phyloP scores from a whole-genome alignment of 2,888 invertebrate species.

The Arge pagana region DNA sequence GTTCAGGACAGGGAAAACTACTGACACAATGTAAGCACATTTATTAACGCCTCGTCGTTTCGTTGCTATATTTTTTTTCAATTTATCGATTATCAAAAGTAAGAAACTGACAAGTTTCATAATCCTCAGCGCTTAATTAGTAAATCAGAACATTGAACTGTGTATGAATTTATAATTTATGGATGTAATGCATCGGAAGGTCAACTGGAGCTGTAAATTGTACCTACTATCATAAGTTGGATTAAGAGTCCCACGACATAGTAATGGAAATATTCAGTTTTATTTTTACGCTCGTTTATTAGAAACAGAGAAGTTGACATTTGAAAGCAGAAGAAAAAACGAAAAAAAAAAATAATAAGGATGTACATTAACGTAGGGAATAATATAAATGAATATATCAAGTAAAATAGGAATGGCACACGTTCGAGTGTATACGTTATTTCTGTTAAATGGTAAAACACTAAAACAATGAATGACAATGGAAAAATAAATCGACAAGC shows the following conservation, averaged over 20 bases:
- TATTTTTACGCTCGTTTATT: conserved; percentile 53
- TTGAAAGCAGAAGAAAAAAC: conserved; percentile 38
- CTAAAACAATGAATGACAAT: neutral
- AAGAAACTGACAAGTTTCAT: too few species aligned
- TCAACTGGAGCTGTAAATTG: conserved; percentile 49
- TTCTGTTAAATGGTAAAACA: too few species aligned
- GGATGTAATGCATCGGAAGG: conserved; percentile 23
- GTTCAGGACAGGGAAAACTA: too few species aligned
- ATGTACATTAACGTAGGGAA: conserved; percentile 55
- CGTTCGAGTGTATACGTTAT: conserved; percentile 41
- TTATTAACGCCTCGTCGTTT: conserved; percentile 33
- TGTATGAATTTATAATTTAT: conserved; percentile 43
- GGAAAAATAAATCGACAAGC: neutral
- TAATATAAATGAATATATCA: conserved; percentile 54
- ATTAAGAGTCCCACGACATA: conserved; percentile 35
- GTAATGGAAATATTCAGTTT: conserved; percentile 49
- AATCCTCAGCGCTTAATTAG: conserved; percentile 33
- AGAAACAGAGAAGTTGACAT: conserved; percentile 40
- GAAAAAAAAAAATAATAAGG: conserved; percentile 48
- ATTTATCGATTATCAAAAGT: too few species aligned
- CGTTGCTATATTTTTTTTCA: conserved; percentile 33
- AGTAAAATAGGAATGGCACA: conserved; percentile 53
- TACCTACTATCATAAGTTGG: conserved; percentile 53
- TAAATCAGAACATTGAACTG: conserved; percentile 27
- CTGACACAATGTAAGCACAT: conserved; percentile 16